These are phyloP conservation scores for Bufo bufo DNA, from an alignment of 2,113 vertebrate species.

Conservation along the genomic window DNA sequence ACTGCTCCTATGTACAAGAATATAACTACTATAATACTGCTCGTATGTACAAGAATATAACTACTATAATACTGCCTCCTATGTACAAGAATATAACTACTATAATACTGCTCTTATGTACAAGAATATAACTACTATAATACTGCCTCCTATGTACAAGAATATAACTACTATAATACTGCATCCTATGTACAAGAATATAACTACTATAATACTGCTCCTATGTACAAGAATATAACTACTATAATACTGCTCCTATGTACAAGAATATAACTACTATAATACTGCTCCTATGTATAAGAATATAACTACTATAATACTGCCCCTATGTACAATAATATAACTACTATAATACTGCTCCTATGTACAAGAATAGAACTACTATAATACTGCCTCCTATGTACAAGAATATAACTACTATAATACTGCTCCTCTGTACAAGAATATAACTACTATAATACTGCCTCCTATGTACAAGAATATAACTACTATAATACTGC, in stretches of 20 bases:
- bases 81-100: constrained; percentile 10
- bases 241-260: background rate
- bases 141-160: background rate
- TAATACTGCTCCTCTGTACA: background rate
- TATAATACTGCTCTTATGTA: background rate
- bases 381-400: background rate
- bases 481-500: background rate
- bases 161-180: background rate
- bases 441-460: constrained; percentile 10
- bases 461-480: background rate
- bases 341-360: background rate
- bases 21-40: background rate
- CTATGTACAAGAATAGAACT: constrained; percentile 1
- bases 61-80: background rate
- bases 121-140: background rate
- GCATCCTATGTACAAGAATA: no score
- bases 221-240: constrained; percentile 5
- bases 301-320: no score
- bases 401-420: constrained; percentile 7
- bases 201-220: no score
- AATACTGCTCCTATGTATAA: no score
- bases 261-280: constrained; percentile 5
- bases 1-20: background rate
- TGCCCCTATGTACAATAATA: no score
- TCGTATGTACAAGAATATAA: background rate